These are phyloP conservation scores for Spinibarbus caldwelli DNA, from an alignment of 2,797 vertebrate genomes.

Conservation along the genomic window DNA sequence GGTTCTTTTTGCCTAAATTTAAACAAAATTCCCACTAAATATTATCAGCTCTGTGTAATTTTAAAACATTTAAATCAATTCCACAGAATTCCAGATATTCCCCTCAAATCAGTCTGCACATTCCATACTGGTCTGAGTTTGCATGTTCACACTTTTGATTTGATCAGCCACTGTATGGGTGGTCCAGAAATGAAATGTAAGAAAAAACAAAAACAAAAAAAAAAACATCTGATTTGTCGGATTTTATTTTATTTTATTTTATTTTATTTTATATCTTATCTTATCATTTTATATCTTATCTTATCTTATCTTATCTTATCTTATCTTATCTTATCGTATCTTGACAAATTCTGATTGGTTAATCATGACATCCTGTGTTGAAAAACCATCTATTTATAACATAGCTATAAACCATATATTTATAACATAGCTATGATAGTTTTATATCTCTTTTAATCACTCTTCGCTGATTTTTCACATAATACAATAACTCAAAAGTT, in stretches of 20 bases:
- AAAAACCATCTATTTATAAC: not conserved
- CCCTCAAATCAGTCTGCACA: not conserved
- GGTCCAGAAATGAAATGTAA: too few relatives aligned
- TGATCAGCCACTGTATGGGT: too few relatives aligned
- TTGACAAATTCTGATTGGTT: not conserved
- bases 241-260: too few relatives aligned
- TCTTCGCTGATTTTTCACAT: not conserved
- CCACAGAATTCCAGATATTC: too few relatives aligned
- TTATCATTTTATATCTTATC: too few relatives aligned
- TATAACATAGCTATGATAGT: not conserved
- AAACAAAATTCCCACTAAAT: not conserved
- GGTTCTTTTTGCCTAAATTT: not conserved
- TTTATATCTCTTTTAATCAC: not conserved
- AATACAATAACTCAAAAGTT: not conserved
- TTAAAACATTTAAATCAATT: not conserved
- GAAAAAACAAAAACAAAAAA: too few relatives aligned
- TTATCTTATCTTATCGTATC: too few relatives aligned
- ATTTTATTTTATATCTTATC: too few relatives aligned
- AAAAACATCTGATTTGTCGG: too few relatives aligned
- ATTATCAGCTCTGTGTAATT: not conserved
- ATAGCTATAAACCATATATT: too few relatives aligned
- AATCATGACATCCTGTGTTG: not conserved
- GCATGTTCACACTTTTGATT: not conserved
- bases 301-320: not conserved
- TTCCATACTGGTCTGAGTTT: not conserved